These are phyloP conservation scores for Pampus argenteus DNA, from an alignment of 2,797 vertebrate genomes.

Conservation along the genomic window DNA sequence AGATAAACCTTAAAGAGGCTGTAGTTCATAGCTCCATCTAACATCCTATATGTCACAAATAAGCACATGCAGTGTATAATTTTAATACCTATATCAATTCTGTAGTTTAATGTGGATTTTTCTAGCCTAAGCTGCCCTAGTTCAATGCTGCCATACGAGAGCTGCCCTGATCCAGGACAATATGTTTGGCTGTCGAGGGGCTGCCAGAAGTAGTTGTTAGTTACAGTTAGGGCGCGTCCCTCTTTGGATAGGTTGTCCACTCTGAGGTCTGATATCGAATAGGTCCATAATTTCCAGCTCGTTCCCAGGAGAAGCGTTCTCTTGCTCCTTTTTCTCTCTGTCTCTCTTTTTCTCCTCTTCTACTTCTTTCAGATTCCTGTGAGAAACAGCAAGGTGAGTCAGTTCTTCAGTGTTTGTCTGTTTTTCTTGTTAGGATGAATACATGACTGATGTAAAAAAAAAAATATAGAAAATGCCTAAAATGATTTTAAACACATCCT, in stretches of 20 bases:
- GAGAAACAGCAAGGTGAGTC: slow-evolving; percentile 70
- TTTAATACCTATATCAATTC: background rate
- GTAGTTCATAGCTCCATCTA: slow-evolving; percentile 1
- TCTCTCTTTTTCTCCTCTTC: slow-evolving; percentile 39
- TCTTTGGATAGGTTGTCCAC: slow-evolving; percentile 71
- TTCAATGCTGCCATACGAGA: slow-evolving; percentile 47
- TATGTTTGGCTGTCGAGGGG: slow-evolving; percentile 74
- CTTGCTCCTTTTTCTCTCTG: slow-evolving; percentile 51
- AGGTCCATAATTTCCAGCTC: slow-evolving; percentile 74
- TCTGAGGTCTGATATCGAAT: slow-evolving; percentile 71
- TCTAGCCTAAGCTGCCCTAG: slow-evolving; percentile 25
- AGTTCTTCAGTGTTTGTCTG: slow-evolving; percentile 22
- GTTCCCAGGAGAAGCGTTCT: slow-evolving; percentile 69
- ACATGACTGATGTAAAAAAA: too few relatives aligned
- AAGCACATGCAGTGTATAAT: background rate
- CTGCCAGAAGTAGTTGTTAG: slow-evolving; percentile 80
- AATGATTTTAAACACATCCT: background rate
- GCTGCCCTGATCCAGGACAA: slow-evolving; percentile 62
- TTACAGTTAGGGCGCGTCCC: slow-evolving; percentile 80
- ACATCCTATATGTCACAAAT: background rate
- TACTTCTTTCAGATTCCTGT: slow-evolving; percentile 38
- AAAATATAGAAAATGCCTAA: background rate
- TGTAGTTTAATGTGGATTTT: slow-evolving; percentile 16
- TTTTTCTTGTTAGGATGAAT: slow-evolving; percentile 5
- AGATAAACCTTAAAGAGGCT: background rate